Percentiles rank a stretch among this genome's conserved stretches.
These are phyloP conservation scores for Tinea pellionella DNA, from an alignment of 2,888 invertebrate genomes.

Conservation along the genomic window DNA sequence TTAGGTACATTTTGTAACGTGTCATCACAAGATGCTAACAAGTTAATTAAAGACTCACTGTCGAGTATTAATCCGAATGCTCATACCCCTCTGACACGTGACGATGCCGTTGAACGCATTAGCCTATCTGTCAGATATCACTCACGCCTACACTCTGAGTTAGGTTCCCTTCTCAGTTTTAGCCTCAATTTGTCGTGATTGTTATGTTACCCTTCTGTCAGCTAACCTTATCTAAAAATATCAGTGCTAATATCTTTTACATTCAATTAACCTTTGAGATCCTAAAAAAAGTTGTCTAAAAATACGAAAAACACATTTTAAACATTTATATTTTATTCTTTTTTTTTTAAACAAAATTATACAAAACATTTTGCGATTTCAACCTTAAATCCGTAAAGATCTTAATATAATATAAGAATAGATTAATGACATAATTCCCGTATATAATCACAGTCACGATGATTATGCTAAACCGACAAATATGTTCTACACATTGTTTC, in stretches of 20 bases:
- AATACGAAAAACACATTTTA: background rate
- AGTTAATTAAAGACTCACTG: conserved; percentile 45
- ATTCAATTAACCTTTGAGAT: background rate
- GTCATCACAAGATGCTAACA: conserved; percentile 24
- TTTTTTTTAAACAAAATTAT: background rate
- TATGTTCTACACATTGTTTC: no score
- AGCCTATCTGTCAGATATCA: conserved; percentile 25
- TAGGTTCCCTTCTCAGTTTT: conserved; percentile 24
- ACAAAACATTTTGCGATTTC: no score
- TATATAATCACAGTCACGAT: background rate
- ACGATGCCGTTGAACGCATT: background rate
- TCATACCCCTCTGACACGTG: background rate
- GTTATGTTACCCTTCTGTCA: conserved; percentile 5
- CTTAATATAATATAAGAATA: background rate
- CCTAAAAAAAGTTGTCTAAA: background rate
- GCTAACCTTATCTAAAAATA: conserved; percentile 1
- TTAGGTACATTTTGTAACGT: background rate
- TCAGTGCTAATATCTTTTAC: background rate
- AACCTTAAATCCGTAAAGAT: background rate
- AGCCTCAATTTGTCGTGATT: conserved; percentile 15
- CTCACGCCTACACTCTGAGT: conserved; percentile 21
- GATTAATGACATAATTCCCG: background rate
- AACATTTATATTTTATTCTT: background rate
- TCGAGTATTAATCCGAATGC: conserved; percentile 28
- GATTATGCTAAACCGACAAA: background rate